phyloP scores from a whole-genome alignment of 2,797 vertebrate genomes.

The Sarcophilus harrisii region DNA sequence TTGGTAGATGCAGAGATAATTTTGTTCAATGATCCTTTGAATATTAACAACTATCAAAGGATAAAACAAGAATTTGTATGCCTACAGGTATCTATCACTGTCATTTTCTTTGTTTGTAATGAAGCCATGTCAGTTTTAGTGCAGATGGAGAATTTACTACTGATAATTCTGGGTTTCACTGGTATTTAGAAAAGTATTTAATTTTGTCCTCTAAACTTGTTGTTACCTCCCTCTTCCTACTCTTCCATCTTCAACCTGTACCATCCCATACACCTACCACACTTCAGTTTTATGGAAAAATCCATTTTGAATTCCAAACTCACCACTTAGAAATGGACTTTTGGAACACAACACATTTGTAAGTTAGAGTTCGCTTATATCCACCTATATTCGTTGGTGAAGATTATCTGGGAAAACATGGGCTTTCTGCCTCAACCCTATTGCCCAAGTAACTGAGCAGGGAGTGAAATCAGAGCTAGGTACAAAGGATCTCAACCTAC shows the following conservation, averaged over 20 bases:
- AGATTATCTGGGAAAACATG: neutral
- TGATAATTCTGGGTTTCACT: neutral
- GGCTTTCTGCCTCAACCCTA: neutral
- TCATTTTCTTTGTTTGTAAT: neutral
- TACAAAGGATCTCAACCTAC: neutral
- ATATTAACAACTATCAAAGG: neutral
- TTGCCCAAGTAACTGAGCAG: neutral
- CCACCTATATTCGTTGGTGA: neutral
- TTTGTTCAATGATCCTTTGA: neutral
- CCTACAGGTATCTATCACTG: neutral
- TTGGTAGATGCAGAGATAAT: neutral
- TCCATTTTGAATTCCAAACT: neutral
- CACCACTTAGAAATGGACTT: neutral
- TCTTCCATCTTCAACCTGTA: accelerated
- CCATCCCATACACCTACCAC: neutral
- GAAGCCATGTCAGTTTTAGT: neutral
- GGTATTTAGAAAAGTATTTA: neutral
- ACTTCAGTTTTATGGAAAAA: neutral
- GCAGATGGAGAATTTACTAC: neutral
- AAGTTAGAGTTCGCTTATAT: neutral
- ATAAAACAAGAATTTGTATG: neutral
- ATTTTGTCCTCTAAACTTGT: neutral
- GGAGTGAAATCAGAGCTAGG: neutral
- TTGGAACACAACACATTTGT: neutral
- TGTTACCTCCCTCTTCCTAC: neutral